A percentile compares a stretch with the other conserved stretches of the same genome.
These are phyloP conservation scores for Acanthosepion lycidas DNA, from an alignment of 2,888 invertebrate genomes.

Conservation along the genomic window DNA sequence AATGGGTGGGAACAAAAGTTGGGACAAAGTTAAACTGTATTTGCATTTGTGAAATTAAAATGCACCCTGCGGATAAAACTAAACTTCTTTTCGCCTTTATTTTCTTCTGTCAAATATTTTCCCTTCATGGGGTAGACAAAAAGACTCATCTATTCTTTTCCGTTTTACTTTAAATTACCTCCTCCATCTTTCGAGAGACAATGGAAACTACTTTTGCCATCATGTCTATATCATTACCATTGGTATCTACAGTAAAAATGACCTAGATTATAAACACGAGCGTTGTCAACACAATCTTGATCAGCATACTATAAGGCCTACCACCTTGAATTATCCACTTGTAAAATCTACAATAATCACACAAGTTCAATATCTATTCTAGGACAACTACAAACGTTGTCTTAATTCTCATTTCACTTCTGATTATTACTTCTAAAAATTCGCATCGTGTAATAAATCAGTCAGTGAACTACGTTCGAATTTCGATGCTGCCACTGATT, in stretches of 20 bases:
- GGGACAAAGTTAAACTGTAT: not conserved
- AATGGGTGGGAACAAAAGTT: not conserved
- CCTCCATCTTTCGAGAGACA: not conserved
- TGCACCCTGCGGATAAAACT: not conserved
- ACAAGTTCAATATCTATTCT: no score
- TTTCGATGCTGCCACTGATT: no score
- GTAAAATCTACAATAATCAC: no score
- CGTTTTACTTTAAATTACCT: not conserved
- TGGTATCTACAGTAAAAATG: not conserved
- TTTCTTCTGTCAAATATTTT: not conserved
- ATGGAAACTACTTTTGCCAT: not conserved
- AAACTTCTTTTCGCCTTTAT: not conserved
- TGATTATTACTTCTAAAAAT: no score
- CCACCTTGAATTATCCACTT: not conserved
- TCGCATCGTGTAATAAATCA: no score
- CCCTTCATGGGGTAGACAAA: not conserved
- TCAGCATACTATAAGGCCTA: not conserved
- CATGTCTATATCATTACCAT: not conserved
- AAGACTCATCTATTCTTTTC: not conserved
- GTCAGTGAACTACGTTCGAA: no score
- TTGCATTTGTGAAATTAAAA: slow-evolving; percentile 10
- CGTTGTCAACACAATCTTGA: not conserved
- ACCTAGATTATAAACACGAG: not conserved
- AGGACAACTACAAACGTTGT: no score
- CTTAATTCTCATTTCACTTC: no score